Percentiles rank a stretch among this genome's conserved stretches.
phyloP scores from a whole-genome alignment of 2,888 invertebrate genomes.

The Nebria brevicollis region DNA sequence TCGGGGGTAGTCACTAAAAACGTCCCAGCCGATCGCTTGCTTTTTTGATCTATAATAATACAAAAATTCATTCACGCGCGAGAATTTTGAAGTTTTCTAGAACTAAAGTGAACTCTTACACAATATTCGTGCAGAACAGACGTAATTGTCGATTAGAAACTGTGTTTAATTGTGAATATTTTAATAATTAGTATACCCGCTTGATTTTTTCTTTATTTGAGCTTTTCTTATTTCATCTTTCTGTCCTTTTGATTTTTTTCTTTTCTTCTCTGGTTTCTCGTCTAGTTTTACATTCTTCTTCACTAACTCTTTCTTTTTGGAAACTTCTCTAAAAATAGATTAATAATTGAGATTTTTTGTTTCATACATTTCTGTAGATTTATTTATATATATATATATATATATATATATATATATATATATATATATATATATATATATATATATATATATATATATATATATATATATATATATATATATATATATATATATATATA shows the following conservation, averaged over 20 bases:
- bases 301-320: constrained; percentile 22
- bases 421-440: too few species aligned
- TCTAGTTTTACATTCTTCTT: neutral
- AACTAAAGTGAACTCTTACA: too few species aligned
- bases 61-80: neutral
- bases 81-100: neutral
- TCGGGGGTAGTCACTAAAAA: constrained; percentile 18
- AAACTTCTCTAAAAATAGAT: neutral
- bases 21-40: constrained; percentile 31
- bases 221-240: constrained; percentile 53
- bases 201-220: constrained; percentile 53
- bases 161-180: constrained; percentile 48
- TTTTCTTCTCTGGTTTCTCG: constrained; percentile 52
- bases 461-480: too few species aligned
- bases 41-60: constrained; percentile 29
- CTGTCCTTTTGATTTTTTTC: constrained; percentile 50
- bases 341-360: neutral
- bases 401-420: too few species aligned
- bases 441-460: too few species aligned
- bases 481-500: too few species aligned
- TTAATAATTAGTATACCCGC: constrained; percentile 57
- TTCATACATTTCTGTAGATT: neutral
- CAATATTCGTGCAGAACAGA: too few species aligned
- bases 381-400: too few species aligned
- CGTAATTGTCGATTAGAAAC: too few species aligned